Evolutionary conservation across 1,140 invertebrate species (phyloP), one percentile per base, ranked within the genome.

Genomic region (Argopecten irradians): DNA sequence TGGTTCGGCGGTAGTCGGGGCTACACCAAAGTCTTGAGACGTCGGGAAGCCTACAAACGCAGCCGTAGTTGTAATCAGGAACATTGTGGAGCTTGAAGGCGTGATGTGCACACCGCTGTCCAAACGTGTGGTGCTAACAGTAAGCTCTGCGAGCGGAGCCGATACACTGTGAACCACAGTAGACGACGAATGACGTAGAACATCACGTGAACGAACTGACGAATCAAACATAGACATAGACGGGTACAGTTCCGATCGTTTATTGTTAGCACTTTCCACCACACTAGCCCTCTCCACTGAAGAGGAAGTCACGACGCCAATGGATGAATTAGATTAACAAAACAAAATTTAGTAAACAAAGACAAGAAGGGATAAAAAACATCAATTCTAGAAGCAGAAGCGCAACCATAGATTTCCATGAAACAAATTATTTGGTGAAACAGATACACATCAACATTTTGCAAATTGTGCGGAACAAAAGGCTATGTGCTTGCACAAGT

Each of bases 221-320:
- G 1, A 71, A 71, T 71, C 55, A 71, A n/a, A 71, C 55, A 71
- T 28, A 71, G 22, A 71, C 55, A 71, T 71, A 71, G 55, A 71
- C 55, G 55, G 55, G 55, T 71, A 71, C 55, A 71, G 55, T 71
- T 71, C 55, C 55, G 16, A 71, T 5, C 55, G 5, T 28, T 71
- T 71, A 71, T 71, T 71, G 22, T 71, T 71, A 71, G 55, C 55
- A 71, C 55, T 71, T 71, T 71, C 55, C 55, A 71, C 55, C 55
- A 71, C 55, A 71, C n/a, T 71, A 28, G n/a, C 28, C 55, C 55
- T 71, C 55, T 71, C 55, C 55, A 28, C 55, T 71, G 55, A 71
- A 71, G 55, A 71, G 55, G 55, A 71, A 71, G 55, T n/a, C 1
- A 71, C 55, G 55, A 28, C 13, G 55, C 55, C 22, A 71, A 5